Conservation (phyloP, 2,113 vertebrate species). For the Cyphomyrus discorhynchus region DNA sequence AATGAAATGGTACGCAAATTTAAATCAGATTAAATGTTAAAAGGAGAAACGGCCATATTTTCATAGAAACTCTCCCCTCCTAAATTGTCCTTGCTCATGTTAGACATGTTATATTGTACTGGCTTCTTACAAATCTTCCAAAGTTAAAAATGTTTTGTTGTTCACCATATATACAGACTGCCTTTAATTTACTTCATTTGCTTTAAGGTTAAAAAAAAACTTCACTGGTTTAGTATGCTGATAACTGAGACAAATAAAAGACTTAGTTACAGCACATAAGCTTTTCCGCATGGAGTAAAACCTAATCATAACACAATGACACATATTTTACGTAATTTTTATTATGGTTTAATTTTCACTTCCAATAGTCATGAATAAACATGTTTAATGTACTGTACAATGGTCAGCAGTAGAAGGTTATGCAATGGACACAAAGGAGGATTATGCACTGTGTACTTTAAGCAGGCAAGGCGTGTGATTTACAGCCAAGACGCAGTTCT, state of each 20-base stretch:
- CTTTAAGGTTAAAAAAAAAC: background rate
- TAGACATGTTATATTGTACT: background rate
- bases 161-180: background rate
- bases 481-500: slow-evolving; percentile 12
- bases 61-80: background rate
- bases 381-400: background rate
- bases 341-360: background rate
- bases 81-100: background rate
- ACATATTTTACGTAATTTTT: background rate
- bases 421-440: slow-evolving; percentile 1
- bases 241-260: background rate
- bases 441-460: slow-evolving; percentile 3
- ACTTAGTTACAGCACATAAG: background rate
- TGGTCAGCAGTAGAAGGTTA: background rate
- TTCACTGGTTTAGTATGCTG: background rate
- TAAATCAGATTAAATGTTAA: background rate
- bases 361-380: background rate
- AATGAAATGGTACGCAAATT: background rate
- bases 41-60: background rate
- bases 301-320: background rate
- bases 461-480: background rate
- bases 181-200: background rate
- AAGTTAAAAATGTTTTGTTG: background rate
- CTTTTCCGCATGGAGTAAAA: background rate
- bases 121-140: background rate